These are phyloP conservation scores for Teleogryllus oceanicus DNA, from an alignment of 2,888 invertebrate genomes.

Conservation along the genomic window DNA sequence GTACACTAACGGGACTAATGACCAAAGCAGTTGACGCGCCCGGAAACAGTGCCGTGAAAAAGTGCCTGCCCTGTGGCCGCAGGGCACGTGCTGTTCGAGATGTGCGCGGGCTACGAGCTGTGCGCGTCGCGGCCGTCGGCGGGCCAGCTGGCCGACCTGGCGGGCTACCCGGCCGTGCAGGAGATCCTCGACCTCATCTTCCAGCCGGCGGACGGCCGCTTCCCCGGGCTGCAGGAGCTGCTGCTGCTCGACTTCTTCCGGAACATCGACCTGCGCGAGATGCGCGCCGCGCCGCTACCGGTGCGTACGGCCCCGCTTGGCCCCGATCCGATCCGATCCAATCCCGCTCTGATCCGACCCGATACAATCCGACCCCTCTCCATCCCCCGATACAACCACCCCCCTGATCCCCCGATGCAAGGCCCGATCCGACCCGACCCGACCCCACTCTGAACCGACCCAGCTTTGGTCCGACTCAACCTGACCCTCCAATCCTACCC, in stretches of 20 bases:
- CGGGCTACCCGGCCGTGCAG: slow-evolving; percentile 57
- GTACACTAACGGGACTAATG: no score
- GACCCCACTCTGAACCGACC: no score
- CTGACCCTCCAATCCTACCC: no score
- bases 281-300: slow-evolving; percentile 76
- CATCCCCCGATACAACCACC: no score
- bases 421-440: no score
- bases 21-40: no score
- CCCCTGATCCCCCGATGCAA: no score
- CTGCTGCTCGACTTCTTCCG: slow-evolving; percentile 79
- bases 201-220: slow-evolving; percentile 61
- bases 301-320: slow-evolving; percentile 50
- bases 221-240: slow-evolving; percentile 75
- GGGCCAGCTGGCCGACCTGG: slow-evolving; percentile 67
- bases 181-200: slow-evolving; percentile 77
- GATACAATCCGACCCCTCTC: no score
- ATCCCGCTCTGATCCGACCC: no score
- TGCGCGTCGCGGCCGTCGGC: slow-evolving; percentile 70
- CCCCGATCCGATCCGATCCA: no score
- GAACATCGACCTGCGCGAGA: slow-evolving; percentile 82
- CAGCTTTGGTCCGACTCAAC: no score
- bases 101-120: slow-evolving; percentile 82
- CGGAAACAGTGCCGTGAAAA: no score
- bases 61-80: slow-evolving; percentile 38
- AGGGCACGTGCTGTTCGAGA: slow-evolving; percentile 82